phyloP scores from a whole-genome alignment of 2,797 vertebrate species.

The Sebastes aleutianus region DNA sequence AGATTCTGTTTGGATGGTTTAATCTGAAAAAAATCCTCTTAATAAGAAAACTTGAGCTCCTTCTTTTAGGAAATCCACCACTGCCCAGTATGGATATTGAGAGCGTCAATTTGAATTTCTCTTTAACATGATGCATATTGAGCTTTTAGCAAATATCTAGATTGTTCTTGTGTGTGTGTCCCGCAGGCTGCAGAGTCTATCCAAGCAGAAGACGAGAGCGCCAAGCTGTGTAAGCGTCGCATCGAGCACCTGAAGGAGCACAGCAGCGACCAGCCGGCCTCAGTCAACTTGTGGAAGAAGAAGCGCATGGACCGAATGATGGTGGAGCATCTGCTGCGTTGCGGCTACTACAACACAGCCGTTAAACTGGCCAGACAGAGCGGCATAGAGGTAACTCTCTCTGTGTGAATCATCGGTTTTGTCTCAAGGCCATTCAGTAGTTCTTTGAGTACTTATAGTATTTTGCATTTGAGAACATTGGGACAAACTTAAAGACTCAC shows the following conservation, averaged over 20 bases:
- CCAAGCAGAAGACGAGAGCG: constrained; percentile 98
- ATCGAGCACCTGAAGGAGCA: constrained; percentile 99
- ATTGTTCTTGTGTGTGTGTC: neutral
- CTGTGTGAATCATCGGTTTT: neutral
- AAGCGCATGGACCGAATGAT: constrained; percentile 99
- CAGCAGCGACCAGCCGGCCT: constrained; percentile 94
- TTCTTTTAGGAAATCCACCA: neutral
- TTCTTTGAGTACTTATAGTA: neutral
- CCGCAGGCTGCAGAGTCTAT: constrained; percentile 95
- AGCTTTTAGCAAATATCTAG: neutral
- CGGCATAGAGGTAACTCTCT: constrained; percentile 90
- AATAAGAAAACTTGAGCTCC: neutral
- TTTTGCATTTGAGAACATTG: neutral
- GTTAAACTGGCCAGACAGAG: constrained; percentile 97
- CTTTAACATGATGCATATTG: neutral
- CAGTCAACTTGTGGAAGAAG: constrained; percentile 96
- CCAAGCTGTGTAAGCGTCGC: constrained; percentile 95
- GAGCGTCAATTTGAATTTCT: neutral
- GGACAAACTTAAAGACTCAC: neutral
- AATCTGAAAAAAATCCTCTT: fast-evolving
- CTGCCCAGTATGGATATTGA: neutral
- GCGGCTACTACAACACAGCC: constrained; percentile 98
- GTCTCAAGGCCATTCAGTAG: neutral
- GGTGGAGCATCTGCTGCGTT: constrained; percentile 97
- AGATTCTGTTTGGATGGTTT: neutral